Evolutionary conservation across 2,888 invertebrate genomes (phyloP).

Genomic region (Phania funesta): DNA sequence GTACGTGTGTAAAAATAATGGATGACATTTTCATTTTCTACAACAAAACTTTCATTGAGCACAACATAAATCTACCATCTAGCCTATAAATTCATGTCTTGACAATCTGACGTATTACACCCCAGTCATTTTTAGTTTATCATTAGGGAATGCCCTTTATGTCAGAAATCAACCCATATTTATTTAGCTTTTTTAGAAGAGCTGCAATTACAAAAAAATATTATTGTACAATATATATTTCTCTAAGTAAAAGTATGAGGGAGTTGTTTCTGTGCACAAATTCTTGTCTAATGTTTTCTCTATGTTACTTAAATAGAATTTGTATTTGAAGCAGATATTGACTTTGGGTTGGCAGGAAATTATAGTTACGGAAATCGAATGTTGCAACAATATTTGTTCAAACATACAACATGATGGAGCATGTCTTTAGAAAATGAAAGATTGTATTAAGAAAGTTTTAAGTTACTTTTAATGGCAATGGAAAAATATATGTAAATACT

Average conservation of each 20-base stretch:
- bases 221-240: background rate
- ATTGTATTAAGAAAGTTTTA: background rate
- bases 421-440: background rate
- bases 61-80: too few species aligned
- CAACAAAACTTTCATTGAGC: too few species aligned
- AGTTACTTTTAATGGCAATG: background rate
- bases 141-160: too few species aligned
- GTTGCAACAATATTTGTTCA: constrained; percentile 12
- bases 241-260: background rate
- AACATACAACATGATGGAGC: background rate
- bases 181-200: background rate
- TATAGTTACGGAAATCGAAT: constrained; percentile 55
- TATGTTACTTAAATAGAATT: constrained; percentile 26
- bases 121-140: too few species aligned
- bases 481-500: too few species aligned
- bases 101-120: too few species aligned
- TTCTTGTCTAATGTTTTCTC: background rate
- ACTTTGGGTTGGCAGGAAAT: constrained; percentile 58
- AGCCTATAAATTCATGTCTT: too few species aligned
- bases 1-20: too few species aligned
- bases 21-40: too few species aligned
- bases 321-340: constrained; percentile 30
- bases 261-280: background rate
- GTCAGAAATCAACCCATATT: background rate
- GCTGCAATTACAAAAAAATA: background rate